phyloP scores from a whole-genome alignment of 1,140 invertebrate species.

The Pachypsylla venusta region DNA sequence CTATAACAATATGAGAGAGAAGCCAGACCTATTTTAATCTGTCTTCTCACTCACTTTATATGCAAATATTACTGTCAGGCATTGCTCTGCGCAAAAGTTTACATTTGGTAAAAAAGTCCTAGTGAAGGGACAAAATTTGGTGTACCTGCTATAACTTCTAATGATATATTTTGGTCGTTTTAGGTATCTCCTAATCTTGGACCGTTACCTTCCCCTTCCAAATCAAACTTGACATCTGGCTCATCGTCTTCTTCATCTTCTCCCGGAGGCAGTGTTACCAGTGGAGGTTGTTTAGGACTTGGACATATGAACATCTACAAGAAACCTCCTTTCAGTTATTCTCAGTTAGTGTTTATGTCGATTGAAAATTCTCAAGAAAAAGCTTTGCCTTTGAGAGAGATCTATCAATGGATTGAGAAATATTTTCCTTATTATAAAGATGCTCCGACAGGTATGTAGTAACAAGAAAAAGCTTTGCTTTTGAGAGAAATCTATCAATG shows the following conservation, averaged over 20 bases:
- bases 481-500: slow-evolving; percentile 95
- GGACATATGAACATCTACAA: slow-evolving; percentile 52
- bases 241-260: background rate
- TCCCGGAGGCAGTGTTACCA: background rate
- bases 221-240: too few relatives aligned
- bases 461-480: slow-evolving; percentile 73
- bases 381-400: slow-evolving; percentile 86
- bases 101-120: too few relatives aligned
- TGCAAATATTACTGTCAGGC: too few relatives aligned
- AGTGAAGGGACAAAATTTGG: too few relatives aligned
- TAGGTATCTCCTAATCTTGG: too few relatives aligned
- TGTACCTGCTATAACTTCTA: too few relatives aligned
- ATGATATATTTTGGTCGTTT: too few relatives aligned
- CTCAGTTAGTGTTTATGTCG: slow-evolving; percentile 93
- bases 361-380: slow-evolving; percentile 81
- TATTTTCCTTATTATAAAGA: slow-evolving; percentile 95
- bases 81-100: too few relatives aligned
- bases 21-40: too few relatives aligned
- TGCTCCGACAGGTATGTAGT: slow-evolving; percentile 59
- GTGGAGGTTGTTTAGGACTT: background rate
- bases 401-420: slow-evolving; percentile 91
- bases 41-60: too few relatives aligned
- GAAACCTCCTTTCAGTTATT: slow-evolving; percentile 90
- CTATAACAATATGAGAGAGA: too few relatives aligned
- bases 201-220: too few relatives aligned